Evolutionary conservation across 2,113 vertebrate species (phyloP).

Genomic region (Sturnira hondurensis): DNA sequence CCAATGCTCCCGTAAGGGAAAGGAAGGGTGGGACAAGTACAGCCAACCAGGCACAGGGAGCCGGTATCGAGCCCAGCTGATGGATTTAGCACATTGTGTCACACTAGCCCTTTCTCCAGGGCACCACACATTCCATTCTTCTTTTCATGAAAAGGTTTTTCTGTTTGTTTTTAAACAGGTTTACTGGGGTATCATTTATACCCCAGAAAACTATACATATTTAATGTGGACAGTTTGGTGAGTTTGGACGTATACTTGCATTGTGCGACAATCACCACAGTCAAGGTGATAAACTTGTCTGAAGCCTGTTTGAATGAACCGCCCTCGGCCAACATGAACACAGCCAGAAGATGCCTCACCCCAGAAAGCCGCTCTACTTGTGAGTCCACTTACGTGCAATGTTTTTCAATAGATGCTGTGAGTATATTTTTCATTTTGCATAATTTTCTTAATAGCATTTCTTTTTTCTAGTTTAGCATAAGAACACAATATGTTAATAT

Average conservation of each 20-base stretch:
- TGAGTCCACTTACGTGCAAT: not conserved
- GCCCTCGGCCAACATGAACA: rapidly evolving
- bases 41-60: no score
- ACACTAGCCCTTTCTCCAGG: not conserved
- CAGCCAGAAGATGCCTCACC: no score
- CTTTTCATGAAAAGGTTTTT: not conserved
- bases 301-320: not conserved
- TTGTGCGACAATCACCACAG: not conserved
- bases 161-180: not conserved
- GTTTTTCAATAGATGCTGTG: not conserved
- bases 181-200: not conserved
- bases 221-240: not conserved
- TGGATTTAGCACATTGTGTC: not conserved
- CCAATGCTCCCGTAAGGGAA: not conserved
- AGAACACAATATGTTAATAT: not conserved
- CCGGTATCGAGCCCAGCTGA: not conserved
- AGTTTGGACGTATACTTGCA: not conserved
- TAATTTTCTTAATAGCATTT: not conserved
- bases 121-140: not conserved
- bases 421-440: not conserved
- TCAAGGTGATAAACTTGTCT: not conserved
- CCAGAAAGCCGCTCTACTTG: not conserved
- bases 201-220: not conserved
- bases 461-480: not conserved
- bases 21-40: not conserved